These are phyloP conservation scores for Cacoxenus indagator DNA, from an alignment of 2,888 invertebrate species.

Conservation along the genomic window DNA sequence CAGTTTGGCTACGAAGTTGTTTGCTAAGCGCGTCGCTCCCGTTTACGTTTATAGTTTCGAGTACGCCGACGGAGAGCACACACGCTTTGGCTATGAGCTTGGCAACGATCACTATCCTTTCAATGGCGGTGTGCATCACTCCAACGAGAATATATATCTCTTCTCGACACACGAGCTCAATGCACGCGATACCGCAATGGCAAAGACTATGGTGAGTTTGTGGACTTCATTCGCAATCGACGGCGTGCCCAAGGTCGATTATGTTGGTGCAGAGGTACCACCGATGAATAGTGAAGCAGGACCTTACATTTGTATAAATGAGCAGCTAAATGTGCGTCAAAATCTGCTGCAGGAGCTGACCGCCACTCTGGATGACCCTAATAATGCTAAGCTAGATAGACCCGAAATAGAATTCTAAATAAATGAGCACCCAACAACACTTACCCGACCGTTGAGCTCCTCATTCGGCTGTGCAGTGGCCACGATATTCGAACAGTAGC, in stretches of 20 bases:
- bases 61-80: conserved; percentile 70
- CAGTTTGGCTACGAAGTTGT: conserved; percentile 61
- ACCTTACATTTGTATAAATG: conserved; percentile 67
- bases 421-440: conserved; percentile 26
- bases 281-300: conserved; percentile 57
- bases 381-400: conserved; percentile 51
- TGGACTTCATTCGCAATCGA: conserved; percentile 70
- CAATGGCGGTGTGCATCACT: conserved; percentile 74
- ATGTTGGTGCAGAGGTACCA: conserved; percentile 17
- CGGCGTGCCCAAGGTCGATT: conserved; percentile 54
- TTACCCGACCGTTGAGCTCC: conserved; percentile 83
- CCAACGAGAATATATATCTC: conserved; percentile 76
- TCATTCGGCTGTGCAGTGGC: conserved; percentile 75
- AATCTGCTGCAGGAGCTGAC: conserved; percentile 62
- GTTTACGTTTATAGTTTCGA: conserved; percentile 73
- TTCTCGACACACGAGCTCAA: conserved; percentile 70
- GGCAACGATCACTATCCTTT: conserved; percentile 71
- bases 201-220: conserved; percentile 71
- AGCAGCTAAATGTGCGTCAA: conserved; percentile 36
- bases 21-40: conserved; percentile 49
- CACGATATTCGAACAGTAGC: conserved; percentile 76
- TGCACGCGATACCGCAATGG: conserved; percentile 65
- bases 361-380: conserved; percentile 60
- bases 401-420: conserved; percentile 51
- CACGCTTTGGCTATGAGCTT: conserved; percentile 71